Base-by-base conservation (phyloP, 2,888 invertebrate species). In the Troides aeacus region DNA sequence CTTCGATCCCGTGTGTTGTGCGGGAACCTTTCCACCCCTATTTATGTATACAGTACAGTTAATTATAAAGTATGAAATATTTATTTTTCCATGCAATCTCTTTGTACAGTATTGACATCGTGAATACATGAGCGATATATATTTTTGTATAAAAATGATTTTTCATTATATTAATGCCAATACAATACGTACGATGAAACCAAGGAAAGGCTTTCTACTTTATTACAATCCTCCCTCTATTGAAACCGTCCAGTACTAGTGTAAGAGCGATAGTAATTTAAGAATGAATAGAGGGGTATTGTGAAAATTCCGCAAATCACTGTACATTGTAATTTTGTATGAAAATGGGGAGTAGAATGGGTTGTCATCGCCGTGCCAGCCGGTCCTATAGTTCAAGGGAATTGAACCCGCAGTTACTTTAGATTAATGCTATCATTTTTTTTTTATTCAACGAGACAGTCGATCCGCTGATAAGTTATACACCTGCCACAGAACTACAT, bases 291-390 rank as follows among this genome's bases (percentile, higher is more conserved):
- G 30, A 30, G n/a, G n/a, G 64, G 79, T 81, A 79, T 79, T 76
- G 81, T 82, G 78, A 78, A 80, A 78, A 79, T 84, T 81, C 79
- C 77, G 57, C 74, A 58, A 70, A 69, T 74, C 74, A 76, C 58
- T 67, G 68, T 65, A 57, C 69, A 71, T 67, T 69, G 60, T 53
- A 42, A 66, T 72, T 63, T 64, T 56, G 36, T 23, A 63, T 66
- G 53, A 65, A 70, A 70, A 10, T 4, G 58, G 18, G n/a, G n/a
- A 30, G 53, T 24, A 50, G 30, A 68, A 64, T 60, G 58, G 50
- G 12, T 58, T 53, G 36, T 39, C 70, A 73, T 73, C 72, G 74
- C 57, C 61, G 75, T 78, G 71, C 77, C 77, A 77, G 74, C 58
- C 69, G 30, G 76, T 77, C 73, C 75, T 73, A 74, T 72, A 71